Evolutionary conservation across 1,140 invertebrate species (phyloP), one percentile per base, ranked within the genome.

Genomic region (Sesamia nonagrioides): DNA sequence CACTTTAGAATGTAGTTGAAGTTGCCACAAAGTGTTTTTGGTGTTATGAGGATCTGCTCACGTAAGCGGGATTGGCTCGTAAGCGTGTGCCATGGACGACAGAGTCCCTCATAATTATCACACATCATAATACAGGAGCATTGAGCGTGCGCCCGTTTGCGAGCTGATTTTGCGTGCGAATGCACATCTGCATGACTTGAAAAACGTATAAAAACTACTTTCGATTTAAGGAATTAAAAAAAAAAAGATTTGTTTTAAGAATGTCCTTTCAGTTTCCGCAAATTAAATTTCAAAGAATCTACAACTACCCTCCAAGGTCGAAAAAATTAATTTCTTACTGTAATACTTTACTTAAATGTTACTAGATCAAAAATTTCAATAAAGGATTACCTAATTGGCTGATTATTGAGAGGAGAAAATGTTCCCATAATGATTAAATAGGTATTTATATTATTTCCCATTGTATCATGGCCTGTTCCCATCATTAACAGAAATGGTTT

Each of bases 381-480:
- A 76, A 81, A 82, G 81, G 80, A 82, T 73, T 78, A 9, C 18
- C 52, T 56, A 84, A 88, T 88, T 89, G 84, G 83, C 76, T 66
- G 84, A 85, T 84, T 77, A 68, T 54, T 37, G 35, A 79, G 81
- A 61, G 77, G 74, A 75, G 69, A 82, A 74, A 81, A 80, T 80
- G 75, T 83, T 82, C 74, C 73, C 71, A 82, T 83, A 83, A 76
- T 52, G 63, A 61, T 80, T 80, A 42, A 76, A 81, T 89, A 88
- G 86, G 85, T 89, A 89, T 89, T 88, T 89, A 87, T 89, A 85
- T 88, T 69, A 86, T 84, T 89, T 86, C 81, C 81, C 86, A 86
- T 86, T 77, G 77, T 83, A 78, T 90, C 89, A 92, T 89, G 87
- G 89, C 91, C 91, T 92, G 69, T 92, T 92, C 91, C 92, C 82